These are phyloP conservation scores for Cochlearius cochlearius DNA, from an alignment of 2,113 vertebrate species.

Conservation along the genomic window DNA sequence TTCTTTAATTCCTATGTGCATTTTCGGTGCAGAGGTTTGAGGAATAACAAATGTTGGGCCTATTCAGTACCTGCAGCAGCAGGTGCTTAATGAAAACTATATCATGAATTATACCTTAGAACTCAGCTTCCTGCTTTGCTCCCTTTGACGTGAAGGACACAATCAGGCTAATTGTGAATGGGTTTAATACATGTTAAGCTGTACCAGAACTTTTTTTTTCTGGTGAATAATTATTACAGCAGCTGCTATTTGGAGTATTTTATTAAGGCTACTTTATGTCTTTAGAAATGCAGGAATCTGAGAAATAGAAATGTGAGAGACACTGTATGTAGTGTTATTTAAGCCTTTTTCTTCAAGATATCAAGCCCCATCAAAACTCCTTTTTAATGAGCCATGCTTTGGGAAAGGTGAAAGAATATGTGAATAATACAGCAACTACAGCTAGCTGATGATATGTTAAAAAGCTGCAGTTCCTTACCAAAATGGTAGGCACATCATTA, in stretches of 20 bases:
- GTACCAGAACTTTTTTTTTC: neutral
- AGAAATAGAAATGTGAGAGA: neutral
- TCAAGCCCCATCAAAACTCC: neutral
- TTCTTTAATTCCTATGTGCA: neutral
- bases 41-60: neutral
- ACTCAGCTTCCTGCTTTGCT: neutral
- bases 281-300: neutral
- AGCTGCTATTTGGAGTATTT: neutral
- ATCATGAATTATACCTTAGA: neutral
- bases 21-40: neutral
- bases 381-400: neutral
- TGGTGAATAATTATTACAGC: neutral
- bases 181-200: neutral
- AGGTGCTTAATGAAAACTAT: neutral
- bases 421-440: neutral
- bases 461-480: neutral
- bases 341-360: neutral
- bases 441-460: neutral
- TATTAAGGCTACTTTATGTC: neutral
- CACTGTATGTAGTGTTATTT: neutral
- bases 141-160: neutral
- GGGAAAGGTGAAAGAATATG: neutral
- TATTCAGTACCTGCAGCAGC: neutral
- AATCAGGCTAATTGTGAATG: neutral
- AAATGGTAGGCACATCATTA: neutral